These are phyloP conservation scores for Antheraea mylitta DNA, from an alignment of 1,140 invertebrate species.

Conservation along the genomic window DNA sequence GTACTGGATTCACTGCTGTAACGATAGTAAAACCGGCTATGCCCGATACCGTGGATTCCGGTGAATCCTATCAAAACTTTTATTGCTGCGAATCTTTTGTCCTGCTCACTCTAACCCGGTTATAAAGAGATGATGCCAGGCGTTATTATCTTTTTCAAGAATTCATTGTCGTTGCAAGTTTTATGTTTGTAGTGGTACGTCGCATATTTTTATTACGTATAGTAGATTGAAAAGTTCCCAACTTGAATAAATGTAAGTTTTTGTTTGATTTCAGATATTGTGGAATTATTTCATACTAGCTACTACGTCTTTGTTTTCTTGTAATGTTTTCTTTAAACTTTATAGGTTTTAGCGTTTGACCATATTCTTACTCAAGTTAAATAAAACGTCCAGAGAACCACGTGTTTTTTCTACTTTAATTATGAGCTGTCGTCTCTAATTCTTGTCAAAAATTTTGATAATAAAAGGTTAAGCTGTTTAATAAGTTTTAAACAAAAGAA, in stretches of 20 bases:
- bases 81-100: conserved; percentile 57
- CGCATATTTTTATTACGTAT: conserved; percentile 74
- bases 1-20: not conserved
- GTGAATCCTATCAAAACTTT: conserved; percentile 70
- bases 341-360: no score
- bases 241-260: conserved; percentile 18
- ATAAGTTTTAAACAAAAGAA: no score
- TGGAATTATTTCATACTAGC: not conserved
- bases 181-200: conserved; percentile 61
- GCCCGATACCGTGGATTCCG: conserved; percentile 66
- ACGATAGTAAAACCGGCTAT: conserved; percentile 60
- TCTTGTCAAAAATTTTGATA: no score
- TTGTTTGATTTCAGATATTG: not conserved
- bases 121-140: conserved; percentile 52
- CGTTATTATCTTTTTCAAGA: conserved; percentile 69
- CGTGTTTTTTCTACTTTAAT: no score
- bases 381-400: no score
- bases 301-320: no score
- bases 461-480: no score
- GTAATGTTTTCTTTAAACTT: no score
- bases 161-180: conserved; percentile 72
- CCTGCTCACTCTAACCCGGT: conserved; percentile 47
- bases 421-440: no score
- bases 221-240: conserved; percentile 62
- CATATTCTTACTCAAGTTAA: no score